These are phyloP conservation scores for Diadumene lineata DNA, from an alignment of 92 coral and sea anemone genomes.

Conservation along the genomic window DNA sequence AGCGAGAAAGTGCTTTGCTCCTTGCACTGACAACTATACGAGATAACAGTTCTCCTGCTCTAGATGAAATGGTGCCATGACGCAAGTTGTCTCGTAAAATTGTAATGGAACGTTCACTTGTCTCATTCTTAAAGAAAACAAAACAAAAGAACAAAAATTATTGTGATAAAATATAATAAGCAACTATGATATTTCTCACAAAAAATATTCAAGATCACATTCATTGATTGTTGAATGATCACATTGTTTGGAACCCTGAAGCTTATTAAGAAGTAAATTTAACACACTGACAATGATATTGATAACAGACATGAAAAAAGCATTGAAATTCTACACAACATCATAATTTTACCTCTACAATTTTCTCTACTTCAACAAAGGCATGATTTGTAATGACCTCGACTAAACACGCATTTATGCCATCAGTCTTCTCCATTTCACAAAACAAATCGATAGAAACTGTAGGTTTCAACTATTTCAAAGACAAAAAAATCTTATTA, in stretches of 20 bases:
- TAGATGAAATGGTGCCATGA: conserved; percentile 13
- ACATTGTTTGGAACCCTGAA: too few species aligned
- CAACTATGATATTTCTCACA: too few species aligned
- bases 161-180: too few species aligned
- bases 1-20: conserved; percentile 21
- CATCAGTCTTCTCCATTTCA: conserved; percentile 36
- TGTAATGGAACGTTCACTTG: not conserved
- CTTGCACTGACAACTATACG: conserved; percentile 62
- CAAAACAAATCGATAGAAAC: conserved; percentile 63
- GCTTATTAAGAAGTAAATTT: too few species aligned
- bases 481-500: not conserved
- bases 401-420: conserved; percentile 41
- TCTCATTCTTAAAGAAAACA: not conserved
- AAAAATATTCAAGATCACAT: too few species aligned
- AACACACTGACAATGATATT: too few species aligned
- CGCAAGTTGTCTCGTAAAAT: not conserved
- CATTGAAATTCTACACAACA: too few species aligned
- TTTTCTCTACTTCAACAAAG: conserved; percentile 58
- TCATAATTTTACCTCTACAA: conserved; percentile 41
- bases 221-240: too few species aligned
- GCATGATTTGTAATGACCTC: conserved; percentile 59
- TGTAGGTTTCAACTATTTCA: conserved; percentile 8
- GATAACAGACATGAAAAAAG: too few species aligned
- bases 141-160: not conserved
- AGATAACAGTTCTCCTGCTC: conserved; percentile 60